Evolutionary conservation across 2,888 invertebrate genomes (phyloP).

Genomic region (Nomada flava): DNA sequence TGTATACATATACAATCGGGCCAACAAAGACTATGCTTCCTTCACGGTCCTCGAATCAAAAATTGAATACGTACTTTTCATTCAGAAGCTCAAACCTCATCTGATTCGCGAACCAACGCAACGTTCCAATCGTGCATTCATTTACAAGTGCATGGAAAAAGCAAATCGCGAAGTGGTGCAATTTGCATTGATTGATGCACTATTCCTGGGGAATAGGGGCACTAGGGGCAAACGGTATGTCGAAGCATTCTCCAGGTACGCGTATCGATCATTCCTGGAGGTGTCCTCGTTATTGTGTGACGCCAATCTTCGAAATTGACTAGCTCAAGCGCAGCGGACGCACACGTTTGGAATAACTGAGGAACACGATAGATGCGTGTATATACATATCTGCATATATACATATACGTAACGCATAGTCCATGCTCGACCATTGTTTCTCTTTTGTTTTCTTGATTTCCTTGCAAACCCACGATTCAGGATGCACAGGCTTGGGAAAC

Average conservation of each 20-base stretch:
- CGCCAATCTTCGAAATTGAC: conserved; percentile 58
- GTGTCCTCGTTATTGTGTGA: conserved; percentile 62
- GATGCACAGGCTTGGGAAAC: conserved; percentile 5
- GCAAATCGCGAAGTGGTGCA: conserved; percentile 24
- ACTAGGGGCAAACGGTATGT: conserved; percentile 36
- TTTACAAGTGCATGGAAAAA: not conserved
- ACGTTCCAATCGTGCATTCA: not conserved
- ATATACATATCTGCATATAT: no score
- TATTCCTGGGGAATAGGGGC: not conserved
- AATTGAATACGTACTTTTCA: not conserved
- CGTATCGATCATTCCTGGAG: conserved; percentile 67
- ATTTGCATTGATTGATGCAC: conserved; percentile 21
- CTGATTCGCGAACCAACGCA: not conserved
- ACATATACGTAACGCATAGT: not conserved
- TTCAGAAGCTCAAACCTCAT: not conserved
- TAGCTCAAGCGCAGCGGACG: not conserved
- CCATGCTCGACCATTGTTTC: not conserved
- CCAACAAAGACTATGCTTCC: no score
- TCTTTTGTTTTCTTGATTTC: conserved; percentile 26
- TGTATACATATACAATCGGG: no score
- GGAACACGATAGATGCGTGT: not conserved
- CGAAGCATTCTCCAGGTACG: conserved; percentile 50
- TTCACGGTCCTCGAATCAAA: not conserved
- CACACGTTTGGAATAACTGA: conserved; percentile 16
- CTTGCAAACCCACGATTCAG: not conserved